phyloP scores from a whole-genome alignment of 2,113 vertebrate genomes.

The Todiramphus chloris region DNA sequence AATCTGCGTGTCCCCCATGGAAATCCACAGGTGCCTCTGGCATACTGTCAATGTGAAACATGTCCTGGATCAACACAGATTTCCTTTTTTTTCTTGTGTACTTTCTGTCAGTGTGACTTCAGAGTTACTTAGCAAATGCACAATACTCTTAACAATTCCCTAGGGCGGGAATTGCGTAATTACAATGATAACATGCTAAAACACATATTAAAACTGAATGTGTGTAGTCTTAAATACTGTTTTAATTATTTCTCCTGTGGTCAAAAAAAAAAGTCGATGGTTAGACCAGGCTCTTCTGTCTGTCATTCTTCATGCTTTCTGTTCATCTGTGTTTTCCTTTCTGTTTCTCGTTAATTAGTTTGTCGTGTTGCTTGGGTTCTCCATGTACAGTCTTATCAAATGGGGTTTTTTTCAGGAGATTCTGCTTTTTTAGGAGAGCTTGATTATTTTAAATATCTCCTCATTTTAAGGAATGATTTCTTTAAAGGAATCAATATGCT shows the following conservation, averaged over 20 bases:
- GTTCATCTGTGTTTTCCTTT: neutral
- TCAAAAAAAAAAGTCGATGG: neutral
- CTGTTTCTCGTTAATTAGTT: neutral
- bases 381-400: neutral
- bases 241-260: neutral
- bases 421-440: neutral
- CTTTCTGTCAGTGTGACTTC: neutral
- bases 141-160: neutral
- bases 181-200: neutral
- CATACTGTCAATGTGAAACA: accelerated
- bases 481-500: neutral
- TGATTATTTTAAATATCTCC: neutral
- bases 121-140: neutral
- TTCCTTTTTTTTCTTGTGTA: neutral
- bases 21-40: neutral
- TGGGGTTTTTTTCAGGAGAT: neutral
- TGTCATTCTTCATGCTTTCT: neutral
- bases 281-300: neutral
- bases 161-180: neutral
- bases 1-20: neutral
- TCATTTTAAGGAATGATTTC: neutral
- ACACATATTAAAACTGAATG: neutral
- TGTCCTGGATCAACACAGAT: neutral
- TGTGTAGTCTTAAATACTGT: neutral
- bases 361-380: neutral